Evolutionary conservation across 2,888 invertebrate genomes (phyloP).

Genomic region (Sepiola atlantica): DNA sequence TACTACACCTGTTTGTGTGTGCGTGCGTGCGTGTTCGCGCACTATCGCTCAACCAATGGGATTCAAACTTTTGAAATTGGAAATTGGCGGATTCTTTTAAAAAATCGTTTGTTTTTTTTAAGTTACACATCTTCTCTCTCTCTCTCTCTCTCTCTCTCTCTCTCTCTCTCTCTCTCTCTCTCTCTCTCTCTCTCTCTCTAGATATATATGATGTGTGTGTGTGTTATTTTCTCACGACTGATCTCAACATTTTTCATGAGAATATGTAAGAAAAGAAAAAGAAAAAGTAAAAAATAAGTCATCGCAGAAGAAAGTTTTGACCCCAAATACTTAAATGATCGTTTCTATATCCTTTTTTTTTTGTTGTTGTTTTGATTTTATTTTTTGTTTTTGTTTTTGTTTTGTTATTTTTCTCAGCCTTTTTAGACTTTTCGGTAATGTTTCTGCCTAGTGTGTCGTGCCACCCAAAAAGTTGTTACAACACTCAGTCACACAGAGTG

Average conservation of each 20-base stretch:
- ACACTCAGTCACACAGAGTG: neutral
- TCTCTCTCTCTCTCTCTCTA: too few species aligned
- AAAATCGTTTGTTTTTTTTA: neutral
- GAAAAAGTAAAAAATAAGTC: neutral
- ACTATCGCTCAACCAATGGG: neutral
- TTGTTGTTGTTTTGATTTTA: too few species aligned
- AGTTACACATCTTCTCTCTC: neutral
- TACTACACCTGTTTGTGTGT: neutral
- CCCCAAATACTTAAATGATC: constrained; percentile 3
- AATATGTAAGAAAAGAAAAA: neutral
- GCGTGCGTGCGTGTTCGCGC: neutral
- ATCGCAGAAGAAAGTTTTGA: neutral
- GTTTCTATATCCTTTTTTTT: neutral
- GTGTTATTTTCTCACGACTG: neutral
- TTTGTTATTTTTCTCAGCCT: neutral
- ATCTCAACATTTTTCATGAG: neutral
- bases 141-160: neutral
- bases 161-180: neutral
- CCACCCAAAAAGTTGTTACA: neutral
- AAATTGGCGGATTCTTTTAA: constrained; percentile 32
- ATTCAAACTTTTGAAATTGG: constrained; percentile 6
- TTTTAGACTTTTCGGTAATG: neutral
- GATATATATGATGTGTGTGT: too few species aligned
- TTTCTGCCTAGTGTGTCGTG: neutral
- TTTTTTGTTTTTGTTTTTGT: too few species aligned